Base-by-base conservation (phyloP, 1,140 invertebrate genomes). In the Drosophila navojoa region DNA sequence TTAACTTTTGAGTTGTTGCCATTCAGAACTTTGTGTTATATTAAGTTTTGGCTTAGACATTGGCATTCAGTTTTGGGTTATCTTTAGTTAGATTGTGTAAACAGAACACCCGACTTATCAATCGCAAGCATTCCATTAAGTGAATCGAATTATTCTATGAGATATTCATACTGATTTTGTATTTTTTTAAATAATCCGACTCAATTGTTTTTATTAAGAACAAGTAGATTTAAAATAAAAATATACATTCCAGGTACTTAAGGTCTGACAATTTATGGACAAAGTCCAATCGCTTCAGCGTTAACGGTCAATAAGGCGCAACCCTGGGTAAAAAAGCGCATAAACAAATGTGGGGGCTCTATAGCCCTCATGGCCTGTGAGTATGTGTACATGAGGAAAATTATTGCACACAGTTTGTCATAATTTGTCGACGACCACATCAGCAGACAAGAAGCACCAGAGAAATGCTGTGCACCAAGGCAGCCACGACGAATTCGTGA, bases 271-370 rank as follows among this genome's bases (percentile, higher is more conserved):
- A 78, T 71, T 77, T 53, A 68, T 57, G 68, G 29, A 15, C 6
- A 47, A 42, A 38, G 44, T 38, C 61, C 49, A 69, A 78, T 58
- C 55, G 76, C 25, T 58, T 50, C 25, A 61, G 49, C 77, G 38
- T 57, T 55, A 68, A 80, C 55, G 73, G 49, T 38, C 25, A 61
- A 68, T 68, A 66, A 67, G 63, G 15, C 44, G 42, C 42, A 81
- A 67, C 79, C 69, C 74, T 81, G 75, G 77, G 72, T 70, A 74
- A 74, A 81, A 81, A 77, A 50, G 74, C 70, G 64, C 70, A 81
- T 81, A 81, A 81, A 81, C 59, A 74, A 77, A 60, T 47, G 47
- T 71, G 55, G 22, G 63, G 61, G 27, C 53, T 50, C 58, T 72
- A 54, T 35, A 76, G 77, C 63, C 25, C 32, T 16, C 50, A 42